Evolutionary conservation across 2,888 invertebrate species (phyloP).

Genomic region (Trimorus sp.): DNA sequence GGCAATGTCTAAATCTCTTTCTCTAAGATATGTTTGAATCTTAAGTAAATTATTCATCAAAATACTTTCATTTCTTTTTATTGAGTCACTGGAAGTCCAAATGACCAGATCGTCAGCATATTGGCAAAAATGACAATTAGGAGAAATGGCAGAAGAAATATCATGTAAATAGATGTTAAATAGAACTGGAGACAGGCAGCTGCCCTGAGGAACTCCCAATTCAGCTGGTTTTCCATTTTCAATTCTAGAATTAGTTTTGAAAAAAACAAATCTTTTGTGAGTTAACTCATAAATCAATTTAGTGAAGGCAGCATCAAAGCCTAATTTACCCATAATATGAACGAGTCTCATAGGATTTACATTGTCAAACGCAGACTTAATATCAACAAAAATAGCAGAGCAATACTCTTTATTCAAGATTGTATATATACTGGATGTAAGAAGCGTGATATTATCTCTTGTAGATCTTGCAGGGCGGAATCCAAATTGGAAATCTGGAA

Average conservation of each 20-base stretch:
- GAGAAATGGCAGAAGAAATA: background rate
- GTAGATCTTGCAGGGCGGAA: background rate
- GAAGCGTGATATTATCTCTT: background rate
- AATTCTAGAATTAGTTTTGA: constrained; percentile 12
- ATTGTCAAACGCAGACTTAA: constrained; percentile 24
- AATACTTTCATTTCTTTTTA: no score
- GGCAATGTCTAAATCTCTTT: background rate
- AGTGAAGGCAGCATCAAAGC: background rate
- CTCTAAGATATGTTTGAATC: no score
- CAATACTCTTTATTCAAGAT: background rate
- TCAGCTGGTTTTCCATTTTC: constrained; percentile 9
- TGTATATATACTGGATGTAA: background rate
- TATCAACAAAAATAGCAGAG: constrained; percentile 15
- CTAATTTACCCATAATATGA: background rate
- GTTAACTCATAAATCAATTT: constrained; percentile 19
- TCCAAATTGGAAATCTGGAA: background rate
- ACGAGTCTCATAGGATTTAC: constrained; percentile 11
- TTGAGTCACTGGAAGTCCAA: no score
- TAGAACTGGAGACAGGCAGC: constrained; percentile 8
- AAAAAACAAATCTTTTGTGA: background rate
- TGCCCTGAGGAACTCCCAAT: no score
- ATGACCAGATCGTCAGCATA: no score
- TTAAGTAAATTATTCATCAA: no score
- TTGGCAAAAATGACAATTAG: constrained; percentile 1
- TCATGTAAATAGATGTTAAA: constrained; percentile 8